Conservation (phyloP, 2,888 invertebrate species). For the Matsumyia berberina region DNA sequence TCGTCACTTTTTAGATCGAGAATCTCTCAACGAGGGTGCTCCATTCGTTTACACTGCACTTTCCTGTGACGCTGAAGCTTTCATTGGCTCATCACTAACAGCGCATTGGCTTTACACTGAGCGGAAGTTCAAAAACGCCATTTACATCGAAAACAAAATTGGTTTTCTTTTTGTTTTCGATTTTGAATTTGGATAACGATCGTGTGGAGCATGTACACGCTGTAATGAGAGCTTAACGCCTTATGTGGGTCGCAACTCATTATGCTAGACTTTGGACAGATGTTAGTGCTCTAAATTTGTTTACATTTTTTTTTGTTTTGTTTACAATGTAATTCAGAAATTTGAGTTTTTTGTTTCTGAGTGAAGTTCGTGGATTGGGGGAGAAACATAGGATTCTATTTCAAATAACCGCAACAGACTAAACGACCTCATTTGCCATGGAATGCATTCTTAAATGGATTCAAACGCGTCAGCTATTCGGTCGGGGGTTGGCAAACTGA, state of each 20-base stretch:
- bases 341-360: slow-evolving; percentile 4
- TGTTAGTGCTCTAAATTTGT: slow-evolving; percentile 41
- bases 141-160: neutral
- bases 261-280: slow-evolving; percentile 61
- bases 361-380: neutral
- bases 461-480: neutral
- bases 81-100: slow-evolving; percentile 36
- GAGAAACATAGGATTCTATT: slow-evolving; percentile 21
- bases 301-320: slow-evolving; percentile 19
- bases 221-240: slow-evolving; percentile 60
- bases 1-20: slow-evolving; percentile 49
- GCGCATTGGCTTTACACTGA: slow-evolving; percentile 19
- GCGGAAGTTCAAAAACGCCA: slow-evolving; percentile 56
- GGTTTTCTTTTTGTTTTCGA: neutral
- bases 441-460: slow-evolving; percentile 17
- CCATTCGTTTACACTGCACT: slow-evolving; percentile 21
- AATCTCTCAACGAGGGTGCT: slow-evolving; percentile 36
- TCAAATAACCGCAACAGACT: slow-evolving; percentile 36
- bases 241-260: slow-evolving; percentile 57
- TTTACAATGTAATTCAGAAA: slow-evolving; percentile 46
- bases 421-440: slow-evolving; percentile 52
- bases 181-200: slow-evolving; percentile 22
- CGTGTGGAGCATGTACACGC: slow-evolving; percentile 20
- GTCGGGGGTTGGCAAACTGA: slow-evolving; percentile 12
- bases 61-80: slow-evolving; percentile 40